Evolutionary conservation across 1,140 invertebrate genomes (phyloP).

Genomic region (Hormaphis cornu): DNA sequence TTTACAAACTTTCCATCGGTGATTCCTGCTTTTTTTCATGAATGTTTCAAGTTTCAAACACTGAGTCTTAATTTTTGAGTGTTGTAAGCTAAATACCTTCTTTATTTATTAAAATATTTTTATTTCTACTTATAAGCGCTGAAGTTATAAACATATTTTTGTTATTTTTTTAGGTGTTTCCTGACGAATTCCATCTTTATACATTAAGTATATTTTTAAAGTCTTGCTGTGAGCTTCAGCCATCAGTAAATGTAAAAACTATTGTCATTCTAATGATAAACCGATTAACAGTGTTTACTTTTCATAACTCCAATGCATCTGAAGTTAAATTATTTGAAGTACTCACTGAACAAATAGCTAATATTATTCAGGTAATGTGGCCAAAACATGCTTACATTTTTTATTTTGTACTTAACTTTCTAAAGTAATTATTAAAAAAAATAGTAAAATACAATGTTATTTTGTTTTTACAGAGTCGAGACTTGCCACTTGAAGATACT

Average conservation of each 20-base stretch:
- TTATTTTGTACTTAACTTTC: not conserved
- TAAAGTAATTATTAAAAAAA: too few relatives aligned
- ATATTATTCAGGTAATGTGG: conserved; percentile 72
- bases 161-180: conserved; percentile 65
- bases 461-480: conserved; percentile 40
- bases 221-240: conserved; percentile 92
- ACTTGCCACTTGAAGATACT: conserved; percentile 94
- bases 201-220: conserved; percentile 90
- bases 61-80: too few relatives aligned
- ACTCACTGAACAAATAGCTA: conserved; percentile 94
- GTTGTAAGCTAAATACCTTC: too few relatives aligned
- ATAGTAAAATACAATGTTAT: too few relatives aligned
- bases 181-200: conserved; percentile 96
- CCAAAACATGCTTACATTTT: not conserved
- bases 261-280: conserved; percentile 96
- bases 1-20: too few relatives aligned
- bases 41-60: too few relatives aligned
- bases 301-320: conserved; percentile 53
- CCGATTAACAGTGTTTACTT: conserved; percentile 73
- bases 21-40: too few relatives aligned
- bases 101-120: too few relatives aligned
- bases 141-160: not conserved
- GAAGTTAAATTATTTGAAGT: conserved; percentile 95
- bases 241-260: conserved; percentile 94
- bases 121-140: not conserved